These are phyloP conservation scores for Buceros bicornis DNA, from an alignment of 2,797 vertebrate species.

Conservation along the genomic window DNA sequence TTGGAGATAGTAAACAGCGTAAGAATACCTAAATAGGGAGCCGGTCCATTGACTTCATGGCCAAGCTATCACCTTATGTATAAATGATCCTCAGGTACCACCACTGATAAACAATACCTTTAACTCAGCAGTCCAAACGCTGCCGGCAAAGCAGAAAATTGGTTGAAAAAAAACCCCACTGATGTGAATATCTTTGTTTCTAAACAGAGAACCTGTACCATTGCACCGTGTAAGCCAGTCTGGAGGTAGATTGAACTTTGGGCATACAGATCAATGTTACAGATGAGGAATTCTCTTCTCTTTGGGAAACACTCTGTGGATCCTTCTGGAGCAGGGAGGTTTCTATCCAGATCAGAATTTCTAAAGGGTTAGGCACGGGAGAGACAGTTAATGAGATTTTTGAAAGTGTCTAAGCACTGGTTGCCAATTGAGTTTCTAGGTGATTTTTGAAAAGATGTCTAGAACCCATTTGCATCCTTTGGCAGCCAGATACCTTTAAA, in stretches of 20 bases:
- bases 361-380: background rate
- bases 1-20: background rate
- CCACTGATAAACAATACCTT: conserved; percentile 16
- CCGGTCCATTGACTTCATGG: conserved; percentile 37
- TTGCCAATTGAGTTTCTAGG: conserved; percentile 18
- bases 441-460: conserved; percentile 35
- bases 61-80: conserved; percentile 3
- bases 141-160: conserved; percentile 19
- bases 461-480: conserved; percentile 45
- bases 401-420: background rate
- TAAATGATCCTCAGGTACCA: background rate
- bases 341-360: background rate
- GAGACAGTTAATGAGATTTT: conserved; percentile 28
- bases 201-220: background rate
- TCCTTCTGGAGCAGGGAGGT: background rate
- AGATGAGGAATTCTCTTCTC: background rate
- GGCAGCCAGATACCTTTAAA: conserved; percentile 23
- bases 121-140: conserved; percentile 7
- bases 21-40: conserved; percentile 43
- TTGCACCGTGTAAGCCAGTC: background rate
- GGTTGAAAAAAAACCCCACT: background rate
- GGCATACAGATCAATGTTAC: background rate
- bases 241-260: background rate
- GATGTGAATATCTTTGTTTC: background rate
- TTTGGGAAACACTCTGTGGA: rapidly evolving